Base-by-base conservation (phyloP, 2,888 invertebrate species). In the Nineta flava region DNA sequence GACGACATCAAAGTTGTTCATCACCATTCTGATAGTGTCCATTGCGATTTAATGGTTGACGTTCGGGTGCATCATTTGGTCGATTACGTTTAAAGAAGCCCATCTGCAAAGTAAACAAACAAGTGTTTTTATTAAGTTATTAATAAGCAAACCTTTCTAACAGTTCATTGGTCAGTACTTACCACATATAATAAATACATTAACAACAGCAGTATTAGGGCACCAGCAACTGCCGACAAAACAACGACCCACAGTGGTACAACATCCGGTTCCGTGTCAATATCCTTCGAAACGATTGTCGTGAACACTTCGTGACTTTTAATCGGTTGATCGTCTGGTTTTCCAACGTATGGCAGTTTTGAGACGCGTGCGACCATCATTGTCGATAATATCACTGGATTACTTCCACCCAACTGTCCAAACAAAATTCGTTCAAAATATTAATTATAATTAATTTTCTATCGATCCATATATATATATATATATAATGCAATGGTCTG, bases 41-140 rank as follows among this genome's bases (percentile, higher is more conserved):
- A 59, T 83, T 83, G 55, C 87, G 76, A 66, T 86, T 84, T 56
- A 91, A 68, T 2, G 90, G 90, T 63, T 90, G 87, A 47, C 87
- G 76, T 71, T 91, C 90, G 42, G 86, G 80, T 58, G 83, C 80
- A 63, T 83, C 81, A 1, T 81, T 75, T 46, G 91, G 91, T 21
- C 92, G 79, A 69, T 88, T 87, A 62, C 92, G 78, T 64, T 90
- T 88, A 75, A 93, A 93, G 79, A 93, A 93, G 53, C 92, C 92
- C 65, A 86, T 85, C 91, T 92, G 69, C 31, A 73, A n/a, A n/a
- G n/a, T n/a, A 71, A 52, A 51, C 50, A 19, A 16, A 43, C 16
- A 19, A n/a, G n/a, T 13, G 5, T 35, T 3, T 5, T 35, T 35
- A 35, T 35, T 13, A 35, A 35, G 10, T 3, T 35, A 4, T n/a